Base-by-base conservation (phyloP, 2,797 vertebrate genomes). In the Chanos chanos region DNA sequence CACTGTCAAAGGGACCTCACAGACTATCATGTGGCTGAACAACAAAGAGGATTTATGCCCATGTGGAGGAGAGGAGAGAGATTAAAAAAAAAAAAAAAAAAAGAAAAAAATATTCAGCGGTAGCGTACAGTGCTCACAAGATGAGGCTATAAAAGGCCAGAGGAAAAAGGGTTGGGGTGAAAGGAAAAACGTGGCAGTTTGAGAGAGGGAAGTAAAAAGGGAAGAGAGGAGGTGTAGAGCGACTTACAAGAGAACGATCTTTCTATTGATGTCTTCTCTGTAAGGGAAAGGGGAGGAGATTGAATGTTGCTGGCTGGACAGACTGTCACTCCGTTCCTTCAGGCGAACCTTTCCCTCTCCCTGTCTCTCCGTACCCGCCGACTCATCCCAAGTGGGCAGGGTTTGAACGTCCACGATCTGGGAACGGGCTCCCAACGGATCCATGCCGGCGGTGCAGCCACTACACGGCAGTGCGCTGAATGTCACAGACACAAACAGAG, bases 381-480 rank as follows among this genome's bases (percentile, higher is more conserved):
- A 78, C 79, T 89, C 85, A 58, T 89, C 80, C 96, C 96, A 99
- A 15, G 86, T 81, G 19, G 84, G 81, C 5, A 98, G 85, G 22
- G 83, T 88, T 55, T 95, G 92, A 72, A 93, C 62, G 60, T 96
- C 93, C 77, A 99, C 89, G 77, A 97, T 94, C 28, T 94, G 92
- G 36, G 95, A 97, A 76, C 95, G 94, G 66, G 96, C 94, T 24
- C 96, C 96, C 88, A 99, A 87, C 47, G 96, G 96, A 92, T 99
- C 96, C 96, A 99, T 99, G 79, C 80, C 76, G 74, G 37, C 34
- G 47, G 28, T 18, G 16, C 18, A 10, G 48, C 51, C 28, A 19
- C 45, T 40, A 31, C 18, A 4, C n/a, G 52, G 57, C 12, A 1
- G 9, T 77, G 7, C 48, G 55, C 59, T 50, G 12, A 9, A 31